A percentile compares a stretch with the other conserved stretches of the same genome.
phyloP scores from a whole-genome alignment of 2,797 vertebrate species.

The Tiaroga cobitis region DNA sequence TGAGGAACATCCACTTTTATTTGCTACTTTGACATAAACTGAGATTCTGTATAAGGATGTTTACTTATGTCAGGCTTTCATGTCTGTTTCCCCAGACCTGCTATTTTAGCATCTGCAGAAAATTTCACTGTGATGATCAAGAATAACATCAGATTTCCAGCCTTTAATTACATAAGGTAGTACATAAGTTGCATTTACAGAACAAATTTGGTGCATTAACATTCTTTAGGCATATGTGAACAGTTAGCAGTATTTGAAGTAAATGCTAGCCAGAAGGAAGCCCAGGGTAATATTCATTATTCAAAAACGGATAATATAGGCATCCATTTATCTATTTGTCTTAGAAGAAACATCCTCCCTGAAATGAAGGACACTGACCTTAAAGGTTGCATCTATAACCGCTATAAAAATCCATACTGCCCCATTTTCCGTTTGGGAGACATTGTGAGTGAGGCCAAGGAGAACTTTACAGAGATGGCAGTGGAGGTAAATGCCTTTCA shows the following conservation, averaged over 20 bases:
- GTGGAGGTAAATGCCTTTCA: constrained; percentile 76
- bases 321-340: constrained; percentile 5
- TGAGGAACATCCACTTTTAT: constrained; percentile 29
- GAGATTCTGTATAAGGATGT: background rate
- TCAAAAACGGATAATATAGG: background rate
- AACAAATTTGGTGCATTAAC: background rate
- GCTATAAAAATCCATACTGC: constrained; percentile 81
- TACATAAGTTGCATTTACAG: background rate
- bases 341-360: constrained; percentile 86
- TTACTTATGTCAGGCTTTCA: background rate
- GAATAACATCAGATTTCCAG: constrained; percentile 89
- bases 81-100: constrained; percentile 73
- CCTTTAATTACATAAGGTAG: constrained; percentile 88
- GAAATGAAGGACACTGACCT: constrained; percentile 81
- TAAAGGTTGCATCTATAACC: constrained; percentile 80
- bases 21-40: background rate
- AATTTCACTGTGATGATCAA: constrained; percentile 92
- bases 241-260: background rate
- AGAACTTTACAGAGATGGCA: constrained; percentile 87
- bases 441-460: constrained; percentile 81
- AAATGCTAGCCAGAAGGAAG: background rate
- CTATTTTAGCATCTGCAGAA: constrained; percentile 82
- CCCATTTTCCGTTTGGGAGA: constrained; percentile 88
- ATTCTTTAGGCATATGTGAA: background rate
- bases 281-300: background rate